Conservation (phyloP, 2,113 vertebrate genomes). For the Vanacampus margaritifer region DNA sequence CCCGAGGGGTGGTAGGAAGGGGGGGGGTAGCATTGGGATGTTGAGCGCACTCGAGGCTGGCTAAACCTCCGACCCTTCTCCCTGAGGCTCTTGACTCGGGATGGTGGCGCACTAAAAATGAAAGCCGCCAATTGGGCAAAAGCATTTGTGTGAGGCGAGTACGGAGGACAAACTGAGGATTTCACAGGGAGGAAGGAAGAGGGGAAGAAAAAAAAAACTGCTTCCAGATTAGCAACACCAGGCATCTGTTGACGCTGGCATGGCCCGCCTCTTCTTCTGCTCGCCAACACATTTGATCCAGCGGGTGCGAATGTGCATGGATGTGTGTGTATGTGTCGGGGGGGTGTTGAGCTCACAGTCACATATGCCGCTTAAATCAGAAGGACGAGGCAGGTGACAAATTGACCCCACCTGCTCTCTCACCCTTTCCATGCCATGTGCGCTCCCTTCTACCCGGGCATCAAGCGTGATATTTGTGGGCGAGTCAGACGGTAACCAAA, state of each 20-base stretch:
- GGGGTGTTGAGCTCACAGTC: slow-evolving; percentile 56
- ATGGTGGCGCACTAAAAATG: slow-evolving; percentile 30
- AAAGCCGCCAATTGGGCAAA: slow-evolving; percentile 49
- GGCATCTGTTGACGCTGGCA: slow-evolving; percentile 76
- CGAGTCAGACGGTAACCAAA: neutral
- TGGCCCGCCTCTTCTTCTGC: slow-evolving; percentile 50
- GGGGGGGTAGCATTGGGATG: slow-evolving; percentile 18
- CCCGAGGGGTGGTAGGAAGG: slow-evolving; percentile 3
- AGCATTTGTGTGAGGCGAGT: slow-evolving; percentile 52
- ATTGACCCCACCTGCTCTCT: slow-evolving; percentile 37
- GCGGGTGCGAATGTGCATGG: slow-evolving; percentile 25
- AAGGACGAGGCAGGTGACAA: slow-evolving; percentile 31
- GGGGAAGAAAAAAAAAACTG: slow-evolving; percentile 48
- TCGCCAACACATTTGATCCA: slow-evolving; percentile 61
- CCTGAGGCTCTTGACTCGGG: neutral
- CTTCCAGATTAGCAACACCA: slow-evolving; percentile 64
- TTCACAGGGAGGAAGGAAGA: slow-evolving; percentile 52
- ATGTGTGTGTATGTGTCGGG: slow-evolving; percentile 21
- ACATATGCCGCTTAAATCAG: slow-evolving; percentile 61
- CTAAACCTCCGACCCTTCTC: slow-evolving; percentile 41
- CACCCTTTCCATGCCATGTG: slow-evolving; percentile 29
- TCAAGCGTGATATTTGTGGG: neutral
- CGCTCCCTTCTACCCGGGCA: slow-evolving; percentile 33
- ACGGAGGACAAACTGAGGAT: slow-evolving; percentile 48
- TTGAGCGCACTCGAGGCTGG: slow-evolving; percentile 34